A percentile compares a stretch with the other conserved stretches of the same genome.
These are phyloP conservation scores for Brachymystax lenok DNA, from an alignment of 2,797 vertebrate species.

Conservation along the genomic window DNA sequence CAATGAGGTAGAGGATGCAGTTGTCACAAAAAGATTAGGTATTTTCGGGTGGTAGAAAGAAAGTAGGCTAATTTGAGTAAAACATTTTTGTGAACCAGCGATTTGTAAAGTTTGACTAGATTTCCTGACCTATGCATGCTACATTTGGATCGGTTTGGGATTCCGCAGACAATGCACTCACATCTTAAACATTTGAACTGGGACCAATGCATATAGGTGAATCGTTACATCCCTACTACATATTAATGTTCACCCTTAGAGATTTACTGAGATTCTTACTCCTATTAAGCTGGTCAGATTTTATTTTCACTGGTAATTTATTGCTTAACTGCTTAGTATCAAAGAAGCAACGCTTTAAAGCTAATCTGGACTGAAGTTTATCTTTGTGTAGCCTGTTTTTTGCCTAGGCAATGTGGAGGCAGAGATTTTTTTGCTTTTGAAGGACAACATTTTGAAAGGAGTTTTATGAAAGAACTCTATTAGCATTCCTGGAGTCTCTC, in stretches of 20 bases:
- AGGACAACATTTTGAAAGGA: constrained; percentile 12
- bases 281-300: background rate
- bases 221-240: no score
- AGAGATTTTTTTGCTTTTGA: constrained; percentile 6
- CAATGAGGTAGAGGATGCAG: no score
- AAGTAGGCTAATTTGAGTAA: no score
- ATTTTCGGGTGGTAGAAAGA: no score
- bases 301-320: background rate
- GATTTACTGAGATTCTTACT: background rate
- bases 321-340: background rate
- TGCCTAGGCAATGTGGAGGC: background rate
- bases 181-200: no score
- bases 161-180: no score
- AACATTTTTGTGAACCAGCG: no score
- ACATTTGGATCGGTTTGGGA: no score
- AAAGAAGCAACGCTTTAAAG: constrained; percentile 12
- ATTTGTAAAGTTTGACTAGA: no score
- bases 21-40: no score
- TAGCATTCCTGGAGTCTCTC: background rate
- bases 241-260: background rate
- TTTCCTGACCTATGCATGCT: no score
- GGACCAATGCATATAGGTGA: no score
- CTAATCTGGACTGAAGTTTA: background rate
- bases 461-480: constrained; percentile 28
- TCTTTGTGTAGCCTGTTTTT: background rate